These are phyloP conservation scores for Clepsis dumicolana DNA, from an alignment of 2,888 invertebrate genomes.

Conservation along the genomic window DNA sequence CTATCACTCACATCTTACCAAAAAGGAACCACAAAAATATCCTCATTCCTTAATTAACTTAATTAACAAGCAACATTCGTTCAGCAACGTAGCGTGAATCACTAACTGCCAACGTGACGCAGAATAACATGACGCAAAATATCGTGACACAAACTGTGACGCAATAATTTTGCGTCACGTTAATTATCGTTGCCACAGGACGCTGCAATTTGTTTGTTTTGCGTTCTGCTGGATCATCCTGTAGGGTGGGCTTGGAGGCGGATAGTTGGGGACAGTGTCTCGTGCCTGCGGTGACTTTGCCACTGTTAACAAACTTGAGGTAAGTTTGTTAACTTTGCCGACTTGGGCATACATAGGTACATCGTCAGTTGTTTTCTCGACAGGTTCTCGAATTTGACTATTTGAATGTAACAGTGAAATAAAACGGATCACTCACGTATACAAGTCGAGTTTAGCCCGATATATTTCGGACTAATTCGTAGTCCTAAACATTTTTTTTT, in stretches of 20 bases:
- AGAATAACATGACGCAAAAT: constrained; percentile 22
- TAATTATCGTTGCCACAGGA: constrained; percentile 63
- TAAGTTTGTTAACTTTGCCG: too few species aligned
- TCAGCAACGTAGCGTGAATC: constrained; percentile 25
- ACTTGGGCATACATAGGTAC: too few species aligned
- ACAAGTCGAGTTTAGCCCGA: too few species aligned
- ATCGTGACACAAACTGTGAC: constrained; percentile 49
- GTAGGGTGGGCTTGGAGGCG: constrained; percentile 51
- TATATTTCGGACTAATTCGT: too few species aligned
- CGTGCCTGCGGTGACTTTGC: neutral
- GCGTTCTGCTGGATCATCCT: constrained; percentile 48
- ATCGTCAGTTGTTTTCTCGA: too few species aligned
- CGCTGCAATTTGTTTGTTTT: constrained; percentile 58
- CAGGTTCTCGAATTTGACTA: too few species aligned
- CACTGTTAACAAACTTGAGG: neutral
- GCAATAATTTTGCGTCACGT: constrained; percentile 63
- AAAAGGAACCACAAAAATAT: neutral
- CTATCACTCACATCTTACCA: neutral
- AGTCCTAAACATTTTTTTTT: too few species aligned
- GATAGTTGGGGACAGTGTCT: constrained; percentile 29
- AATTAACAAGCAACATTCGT: constrained; percentile 26
- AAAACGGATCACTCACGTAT: too few species aligned
- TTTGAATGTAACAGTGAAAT: too few species aligned
- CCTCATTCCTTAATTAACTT: constrained; percentile 28
- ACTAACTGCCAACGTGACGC: constrained; percentile 21